phyloP scores from a whole-genome alignment of 2,113 vertebrate species.

The Alexandromys fortis region DNA sequence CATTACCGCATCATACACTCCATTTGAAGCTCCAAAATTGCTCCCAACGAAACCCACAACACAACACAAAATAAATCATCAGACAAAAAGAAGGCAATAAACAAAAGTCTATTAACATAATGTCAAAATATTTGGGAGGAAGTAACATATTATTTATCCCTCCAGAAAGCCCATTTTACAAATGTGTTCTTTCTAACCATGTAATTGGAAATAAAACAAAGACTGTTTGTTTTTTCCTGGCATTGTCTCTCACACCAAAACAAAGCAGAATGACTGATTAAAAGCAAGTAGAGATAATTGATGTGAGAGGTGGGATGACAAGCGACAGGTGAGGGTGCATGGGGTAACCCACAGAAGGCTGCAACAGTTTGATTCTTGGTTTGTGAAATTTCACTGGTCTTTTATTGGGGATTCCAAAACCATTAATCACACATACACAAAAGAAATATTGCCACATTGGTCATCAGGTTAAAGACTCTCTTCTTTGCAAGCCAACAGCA shows the following conservation, averaged over 20 bases:
- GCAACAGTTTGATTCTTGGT: no score
- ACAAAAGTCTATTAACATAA: slow-evolving; percentile 38
- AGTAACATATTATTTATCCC: slow-evolving; percentile 17
- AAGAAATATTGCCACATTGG: background rate
- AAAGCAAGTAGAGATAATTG: background rate
- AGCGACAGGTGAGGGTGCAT: background rate
- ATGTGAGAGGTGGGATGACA: background rate
- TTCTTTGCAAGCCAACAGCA: background rate
- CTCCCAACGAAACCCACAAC: slow-evolving; percentile 43
- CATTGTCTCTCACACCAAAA: slow-evolving; percentile 13
- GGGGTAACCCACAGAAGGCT: background rate
- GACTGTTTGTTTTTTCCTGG: slow-evolving; percentile 14
- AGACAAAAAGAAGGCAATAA: slow-evolving; percentile 14
- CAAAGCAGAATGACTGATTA: background rate
- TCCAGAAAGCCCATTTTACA: slow-evolving; percentile 52
- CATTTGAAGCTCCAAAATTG: background rate
- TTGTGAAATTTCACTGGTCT: background rate
- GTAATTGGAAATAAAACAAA: slow-evolving; percentile 60
- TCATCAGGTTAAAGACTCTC: background rate
- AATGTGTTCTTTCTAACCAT: slow-evolving; percentile 30
- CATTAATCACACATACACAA: background rate
- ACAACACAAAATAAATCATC: slow-evolving; percentile 32
- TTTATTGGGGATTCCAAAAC: background rate
- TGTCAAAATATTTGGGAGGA: slow-evolving; percentile 42
- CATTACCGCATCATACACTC: background rate